Evolutionary conservation across 2,888 invertebrate species (phyloP), one percentile per base, ranked within the genome.

Genomic region (Drosophila subsilvestris): DNA sequence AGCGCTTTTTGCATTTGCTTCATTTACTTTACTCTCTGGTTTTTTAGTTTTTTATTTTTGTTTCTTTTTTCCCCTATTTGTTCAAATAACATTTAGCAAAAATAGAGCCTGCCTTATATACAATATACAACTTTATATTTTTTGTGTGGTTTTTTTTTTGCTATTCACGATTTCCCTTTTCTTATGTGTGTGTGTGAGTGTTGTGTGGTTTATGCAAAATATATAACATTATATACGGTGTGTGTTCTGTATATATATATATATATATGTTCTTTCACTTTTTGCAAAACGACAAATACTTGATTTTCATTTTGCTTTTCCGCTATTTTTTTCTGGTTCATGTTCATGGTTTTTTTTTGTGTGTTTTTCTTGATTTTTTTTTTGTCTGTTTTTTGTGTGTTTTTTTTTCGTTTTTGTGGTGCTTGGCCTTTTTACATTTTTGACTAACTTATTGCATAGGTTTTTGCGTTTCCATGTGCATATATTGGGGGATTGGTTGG

Each of bases 11-110:
- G 76, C 77, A 63, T 78, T 70, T 86, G 77, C 73, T 83, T 76
- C 76, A 54, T 66, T 66, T 66, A 48, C 66, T 66, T 66, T 66
- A 67, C 66, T 67, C 67, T 49, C 14, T 37, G 14, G 14, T 37
- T 47, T 57, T 5, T 48, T 32, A n/a, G 48, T 57, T 29, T 12
- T 63, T 51, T 54, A 22, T 56, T 56, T 58, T n/a, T 14, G 12
- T 66, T 63, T 74, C 78, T 67, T 75, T 86, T 86, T 85, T 80
- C 76, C 86, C 80, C 72, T 87, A 86, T 82, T 87, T 85, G 82
- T 85, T 86, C 73, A 86, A 88, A 86, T 89, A 86, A 89, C 89
- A 89, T 89, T 87, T 86, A 86, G 89, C 89, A 86, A 89, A 86
- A 86, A 86, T 89, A 86, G 88, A 87, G 75, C 78, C 77, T 88